Evolutionary conservation across 2,797 vertebrate species (phyloP), one percentile per base, ranked within the genome.

Genomic region (Siniperca obscura): DNA sequence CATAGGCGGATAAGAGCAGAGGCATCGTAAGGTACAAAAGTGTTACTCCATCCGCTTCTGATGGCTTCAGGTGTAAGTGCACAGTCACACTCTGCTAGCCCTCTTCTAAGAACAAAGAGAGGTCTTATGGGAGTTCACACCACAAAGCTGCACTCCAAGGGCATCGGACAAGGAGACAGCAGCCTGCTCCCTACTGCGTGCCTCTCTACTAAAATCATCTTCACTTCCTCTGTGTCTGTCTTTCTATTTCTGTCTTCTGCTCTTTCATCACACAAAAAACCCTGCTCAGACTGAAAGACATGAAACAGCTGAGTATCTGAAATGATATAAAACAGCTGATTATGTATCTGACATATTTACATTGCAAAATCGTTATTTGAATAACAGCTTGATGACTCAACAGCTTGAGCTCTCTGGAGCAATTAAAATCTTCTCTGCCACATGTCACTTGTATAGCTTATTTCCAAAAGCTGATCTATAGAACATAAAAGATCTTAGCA

Each of bases 91-190:
- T 91, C 87, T 84, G 81, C 82, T 82, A 69, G 82, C 67, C 78
- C 78, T 90, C 80, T 87, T 83, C 78, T 40, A 81, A 92, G 90
- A 93, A 94, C 90, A 95, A 94, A 92, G 89, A 80, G 67, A 84
- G 84, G 91, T 91, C 90, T 92, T 86, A 48, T 85, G 87, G 94
- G 92, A 91, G 91, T 90, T 93, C 82, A 88, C 84, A 74, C 82
- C 84, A 72, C 75, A 87, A 86, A 92, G 87, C 89, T 84, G 75
- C 81, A 81, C 80, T 91, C 88, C 90, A 94, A 94, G 93, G 92
- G 86, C 91, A 92, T 82, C 60, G 84, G 89, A 92, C 92, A 91
- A 93, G 85, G 86, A 92, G 81, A 89, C 62, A 75, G 79, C 61
- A 59, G 57, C 70, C 80, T 69, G 66, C 77, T 86, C 86, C 86